Evolutionary conservation across 2,113 vertebrate species (phyloP).

Genomic region (Drymodes brunneopygia): DNA sequence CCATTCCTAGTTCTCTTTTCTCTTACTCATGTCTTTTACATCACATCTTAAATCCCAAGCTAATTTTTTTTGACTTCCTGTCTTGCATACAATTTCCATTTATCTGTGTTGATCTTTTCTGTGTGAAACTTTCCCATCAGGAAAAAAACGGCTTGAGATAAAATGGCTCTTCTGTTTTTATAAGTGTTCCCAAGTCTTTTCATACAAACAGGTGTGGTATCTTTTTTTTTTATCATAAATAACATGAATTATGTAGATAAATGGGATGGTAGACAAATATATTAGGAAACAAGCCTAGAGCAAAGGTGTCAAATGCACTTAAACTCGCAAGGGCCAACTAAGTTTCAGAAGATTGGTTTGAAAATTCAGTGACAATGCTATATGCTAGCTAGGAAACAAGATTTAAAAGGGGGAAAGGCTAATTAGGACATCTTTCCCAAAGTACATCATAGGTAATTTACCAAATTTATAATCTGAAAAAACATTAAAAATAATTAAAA

Average conservation of each 20-base stretch:
- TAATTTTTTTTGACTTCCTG: not conserved
- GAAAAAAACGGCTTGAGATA: not conserved
- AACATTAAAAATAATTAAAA: not conserved
- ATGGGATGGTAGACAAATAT: not conserved
- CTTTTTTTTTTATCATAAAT: not conserved
- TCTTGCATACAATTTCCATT: not conserved
- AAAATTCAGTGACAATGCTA: not conserved
- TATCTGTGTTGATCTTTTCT: not conserved
- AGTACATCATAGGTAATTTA: not conserved
- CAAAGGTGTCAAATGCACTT: not conserved
- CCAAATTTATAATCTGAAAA: not conserved
- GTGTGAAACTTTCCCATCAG: not conserved
- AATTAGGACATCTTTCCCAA: not conserved
- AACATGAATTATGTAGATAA: not conserved
- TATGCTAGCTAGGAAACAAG: not conserved
- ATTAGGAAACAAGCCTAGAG: not conserved
- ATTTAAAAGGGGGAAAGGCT: not conserved
- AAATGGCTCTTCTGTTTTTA: not conserved
- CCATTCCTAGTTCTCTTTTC: not conserved
- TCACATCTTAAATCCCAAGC: not conserved
- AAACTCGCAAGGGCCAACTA: not conserved
- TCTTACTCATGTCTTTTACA: not conserved
- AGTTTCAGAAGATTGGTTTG: not conserved
- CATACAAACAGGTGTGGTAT: not conserved
- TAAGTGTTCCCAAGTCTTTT: not conserved